phyloP scores from a whole-genome alignment of 2,888 invertebrate species.

The Nemurella pictetii region DNA sequence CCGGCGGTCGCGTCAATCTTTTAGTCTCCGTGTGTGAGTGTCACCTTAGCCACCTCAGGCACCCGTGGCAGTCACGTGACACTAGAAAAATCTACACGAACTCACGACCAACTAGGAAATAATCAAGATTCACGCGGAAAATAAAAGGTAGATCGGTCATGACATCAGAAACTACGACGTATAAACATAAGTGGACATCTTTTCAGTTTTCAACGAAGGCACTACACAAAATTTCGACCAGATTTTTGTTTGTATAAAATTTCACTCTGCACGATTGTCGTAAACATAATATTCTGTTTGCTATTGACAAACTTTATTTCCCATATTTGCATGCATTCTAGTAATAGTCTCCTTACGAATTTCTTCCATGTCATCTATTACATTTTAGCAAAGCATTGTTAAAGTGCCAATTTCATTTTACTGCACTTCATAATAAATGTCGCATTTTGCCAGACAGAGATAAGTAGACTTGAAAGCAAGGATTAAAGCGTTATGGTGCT shows the following conservation, averaged over 20 bases:
- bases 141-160: neutral
- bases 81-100: conserved; percentile 4
- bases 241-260: too few species aligned
- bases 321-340: neutral
- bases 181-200: neutral
- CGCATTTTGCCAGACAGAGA: neutral
- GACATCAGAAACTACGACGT: neutral
- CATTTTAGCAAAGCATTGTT: neutral
- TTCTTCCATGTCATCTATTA: neutral
- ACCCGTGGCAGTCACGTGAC: conserved; percentile 1
- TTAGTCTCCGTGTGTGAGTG: neutral
- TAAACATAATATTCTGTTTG: neutral
- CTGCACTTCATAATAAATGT: neutral
- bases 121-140: neutral
- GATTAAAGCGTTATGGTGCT: neutral
- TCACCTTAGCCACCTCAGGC: neutral
- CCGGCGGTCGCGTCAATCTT: neutral
- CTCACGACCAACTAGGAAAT: neutral
- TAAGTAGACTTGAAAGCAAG: neutral
- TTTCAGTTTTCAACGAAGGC: neutral
- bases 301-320: neutral
- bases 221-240: neutral
- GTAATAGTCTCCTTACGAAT: neutral
- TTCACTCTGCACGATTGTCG: too few species aligned
- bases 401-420: neutral